A percentile compares a stretch with the other conserved stretches of the same genome.
Evolutionary conservation across 2,797 vertebrate species (phyloP).

Genomic region (Argya squamiceps): DNA sequence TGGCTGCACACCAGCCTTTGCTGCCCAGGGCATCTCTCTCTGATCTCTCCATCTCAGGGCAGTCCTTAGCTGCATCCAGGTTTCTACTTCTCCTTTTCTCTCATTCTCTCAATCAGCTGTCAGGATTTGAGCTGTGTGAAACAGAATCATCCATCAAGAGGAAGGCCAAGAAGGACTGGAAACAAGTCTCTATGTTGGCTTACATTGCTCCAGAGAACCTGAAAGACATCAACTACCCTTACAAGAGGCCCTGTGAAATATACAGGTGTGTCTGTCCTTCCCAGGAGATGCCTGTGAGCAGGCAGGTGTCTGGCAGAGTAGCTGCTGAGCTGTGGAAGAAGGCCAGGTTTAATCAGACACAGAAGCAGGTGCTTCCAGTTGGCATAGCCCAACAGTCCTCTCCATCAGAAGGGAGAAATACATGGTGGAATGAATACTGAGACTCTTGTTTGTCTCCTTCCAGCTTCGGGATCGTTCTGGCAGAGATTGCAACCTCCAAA

Average conservation of each 20-base stretch:
- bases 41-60: neutral
- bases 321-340: neutral
- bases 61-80: neutral
- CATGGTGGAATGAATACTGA: neutral
- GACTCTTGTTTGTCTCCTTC: slow-evolving; percentile 48
- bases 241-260: slow-evolving; percentile 84
- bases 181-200: slow-evolving; percentile 41
- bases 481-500: slow-evolving; percentile 84
- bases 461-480: slow-evolving; percentile 90
- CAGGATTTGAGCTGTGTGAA: slow-evolving; percentile 86
- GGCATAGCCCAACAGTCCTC: neutral
- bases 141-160: slow-evolving; percentile 85
- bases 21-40: neutral
- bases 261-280: slow-evolving; percentile 82
- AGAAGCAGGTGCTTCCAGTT: neutral
- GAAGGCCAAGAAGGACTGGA: neutral
- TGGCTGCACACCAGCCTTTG: neutral
- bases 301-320: neutral
- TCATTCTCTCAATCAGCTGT: slow-evolving; percentile 75
- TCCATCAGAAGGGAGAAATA: neutral
- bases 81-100: neutral
- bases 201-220: slow-evolving; percentile 83
- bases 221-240: slow-evolving; percentile 57
- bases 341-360: neutral
- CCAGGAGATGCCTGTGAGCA: neutral